Conservation (phyloP, 2,797 vertebrate species). For the Artibeus jamaicensis region DNA sequence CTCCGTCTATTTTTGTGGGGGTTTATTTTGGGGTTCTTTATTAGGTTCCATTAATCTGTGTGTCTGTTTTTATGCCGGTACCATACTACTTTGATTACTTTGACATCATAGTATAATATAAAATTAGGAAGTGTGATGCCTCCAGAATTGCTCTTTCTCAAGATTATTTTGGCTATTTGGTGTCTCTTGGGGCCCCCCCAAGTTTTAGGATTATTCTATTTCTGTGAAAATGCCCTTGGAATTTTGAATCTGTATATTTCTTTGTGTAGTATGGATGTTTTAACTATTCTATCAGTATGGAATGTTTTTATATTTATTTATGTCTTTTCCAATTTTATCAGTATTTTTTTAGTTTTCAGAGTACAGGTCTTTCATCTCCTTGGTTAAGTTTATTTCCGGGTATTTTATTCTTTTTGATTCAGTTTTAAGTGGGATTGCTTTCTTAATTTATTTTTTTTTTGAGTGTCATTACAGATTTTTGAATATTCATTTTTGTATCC, state of each 20-base stretch:
- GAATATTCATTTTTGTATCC: neutral
- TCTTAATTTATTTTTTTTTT: neutral
- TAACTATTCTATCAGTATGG: neutral
- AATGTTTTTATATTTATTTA: neutral
- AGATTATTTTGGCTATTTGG: neutral
- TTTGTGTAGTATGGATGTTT: neutral
- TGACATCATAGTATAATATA: neutral
- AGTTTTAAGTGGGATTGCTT: neutral
- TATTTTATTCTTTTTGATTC: neutral
- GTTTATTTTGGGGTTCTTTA: neutral
- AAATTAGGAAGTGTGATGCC: neutral
- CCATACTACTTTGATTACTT: neutral
- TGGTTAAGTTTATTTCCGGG: neutral
- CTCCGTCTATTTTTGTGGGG: neutral
- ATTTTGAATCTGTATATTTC: neutral
- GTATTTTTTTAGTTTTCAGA: neutral
- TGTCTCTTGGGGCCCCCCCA: neutral
- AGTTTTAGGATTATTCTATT: neutral
- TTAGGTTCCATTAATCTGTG: neutral
- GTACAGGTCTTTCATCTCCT: neutral
- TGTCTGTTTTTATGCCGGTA: neutral
- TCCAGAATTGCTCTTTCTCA: neutral
- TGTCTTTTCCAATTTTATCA: neutral
- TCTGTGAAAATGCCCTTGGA: neutral
- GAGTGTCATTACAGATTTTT: neutral